These are phyloP conservation scores for Heliconius sara DNA, from an alignment of 2,888 invertebrate genomes.

Conservation along the genomic window DNA sequence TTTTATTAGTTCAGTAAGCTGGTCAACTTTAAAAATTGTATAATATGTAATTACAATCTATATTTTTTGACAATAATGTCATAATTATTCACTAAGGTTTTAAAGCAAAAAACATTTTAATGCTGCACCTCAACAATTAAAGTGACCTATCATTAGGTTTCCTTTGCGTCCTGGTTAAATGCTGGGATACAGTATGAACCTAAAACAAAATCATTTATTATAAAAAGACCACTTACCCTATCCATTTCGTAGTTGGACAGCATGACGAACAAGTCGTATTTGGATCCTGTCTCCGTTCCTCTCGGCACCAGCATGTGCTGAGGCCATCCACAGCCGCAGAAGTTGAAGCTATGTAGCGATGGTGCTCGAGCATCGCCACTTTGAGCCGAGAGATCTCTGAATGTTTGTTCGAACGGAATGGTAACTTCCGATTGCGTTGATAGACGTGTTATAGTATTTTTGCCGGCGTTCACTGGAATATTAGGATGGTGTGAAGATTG, in stretches of 20 bases:
- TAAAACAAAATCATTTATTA: too few relatives aligned
- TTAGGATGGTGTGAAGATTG: not conserved
- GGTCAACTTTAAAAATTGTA: too few relatives aligned
- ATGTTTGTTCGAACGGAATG: slow-evolving; percentile 84
- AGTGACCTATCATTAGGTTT: too few relatives aligned
- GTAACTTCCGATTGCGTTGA: slow-evolving; percentile 85
- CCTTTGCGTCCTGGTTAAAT: too few relatives aligned
- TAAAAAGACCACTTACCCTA: slow-evolving; percentile 58
- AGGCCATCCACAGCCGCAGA: slow-evolving; percentile 86
- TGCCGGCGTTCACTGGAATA: slow-evolving; percentile 82
- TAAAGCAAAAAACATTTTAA: too few relatives aligned
- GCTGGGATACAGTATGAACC: too few relatives aligned
- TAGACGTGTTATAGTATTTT: slow-evolving; percentile 81
- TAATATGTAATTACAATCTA: too few relatives aligned
- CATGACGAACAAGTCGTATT: slow-evolving; percentile 77
- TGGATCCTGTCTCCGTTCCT: slow-evolving; percentile 72
- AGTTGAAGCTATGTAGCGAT: slow-evolving; percentile 73
- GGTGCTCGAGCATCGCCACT: slow-evolving; percentile 56
- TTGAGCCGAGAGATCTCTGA: slow-evolving; percentile 78
- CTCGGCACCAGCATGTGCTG: slow-evolving; percentile 84
- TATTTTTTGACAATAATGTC: too few relatives aligned
- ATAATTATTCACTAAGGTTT: too few relatives aligned
- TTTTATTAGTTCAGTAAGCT: too few relatives aligned
- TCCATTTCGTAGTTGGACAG: slow-evolving; percentile 79
- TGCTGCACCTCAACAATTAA: too few relatives aligned